Base-by-base conservation (phyloP, 1,140 invertebrate species). In the Amyelois transitella region DNA sequence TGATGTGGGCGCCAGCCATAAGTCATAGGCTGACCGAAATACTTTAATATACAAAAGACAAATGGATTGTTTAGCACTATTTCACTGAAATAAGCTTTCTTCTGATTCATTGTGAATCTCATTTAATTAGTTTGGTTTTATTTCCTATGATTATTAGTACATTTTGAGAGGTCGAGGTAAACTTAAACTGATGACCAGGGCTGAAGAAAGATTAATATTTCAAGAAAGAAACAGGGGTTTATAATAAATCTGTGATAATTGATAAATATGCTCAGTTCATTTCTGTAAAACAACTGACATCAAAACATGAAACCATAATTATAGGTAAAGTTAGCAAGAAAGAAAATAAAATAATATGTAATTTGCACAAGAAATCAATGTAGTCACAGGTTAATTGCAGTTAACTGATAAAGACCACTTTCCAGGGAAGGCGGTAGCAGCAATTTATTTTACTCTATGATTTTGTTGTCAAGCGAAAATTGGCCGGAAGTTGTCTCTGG, bases 1-100 rank as follows among this genome's bases (percentile, higher is more conserved):
- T 8, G 18, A 60, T 64, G 67, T 73, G 67, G 64, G 67, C 67
- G 64, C 62, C 59, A 53, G 44, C 52, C 22, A 68, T 73, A 66
- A 60, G 57, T 67, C 58, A 70, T 6, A 38, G n/a, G 2, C 22
- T 14, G 12, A 2, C 1, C 32, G 2, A 38, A 38, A 38, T 38
- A 47, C 51, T 51, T 49, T 18, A 47, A 25, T 14, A 38, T 2
- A 38, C 32, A 1, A 38, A 38, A 38, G 32, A 32, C 12, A 32
- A 32, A 32, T 32, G 12, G 4, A 38, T 38, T 38, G 8, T n/a
- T 38, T 38, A 14, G 32, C 32, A 38, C n/a, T 12, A 38, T 1
- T 14, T 38, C n/a, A 14, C 12, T 38, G 32, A 38, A 38, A 38
- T 38, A 14, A 14, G 32, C 32, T 38, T 38, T 38, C n/a, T 38